Base-by-base conservation (phyloP, 2,888 invertebrate species). In the Tortricodes alternella region DNA sequence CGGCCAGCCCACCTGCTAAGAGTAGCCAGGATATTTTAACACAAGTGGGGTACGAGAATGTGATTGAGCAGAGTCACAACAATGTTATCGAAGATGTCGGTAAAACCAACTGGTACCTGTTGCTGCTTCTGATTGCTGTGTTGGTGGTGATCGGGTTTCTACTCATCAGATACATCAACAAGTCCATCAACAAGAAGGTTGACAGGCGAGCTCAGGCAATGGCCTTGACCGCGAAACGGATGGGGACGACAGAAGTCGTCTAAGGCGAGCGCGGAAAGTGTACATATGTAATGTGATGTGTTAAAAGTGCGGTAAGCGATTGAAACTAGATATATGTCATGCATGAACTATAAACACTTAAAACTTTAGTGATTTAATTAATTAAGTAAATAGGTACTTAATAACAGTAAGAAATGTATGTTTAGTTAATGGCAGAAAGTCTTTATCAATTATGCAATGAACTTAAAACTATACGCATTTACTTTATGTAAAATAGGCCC, bases 191-290 rank as follows among this genome's bases (percentile, higher is more conserved):
- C 13, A 41, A 41, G 15, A 41, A 41, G 41, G 21, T 24, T 3
- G 41, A 41, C 21, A 23, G 41, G 24, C 41, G 24, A 23, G 41
- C 41, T 13, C 41, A 24, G 41, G 41, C 41, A 5, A 23, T 24
- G 23, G 41, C 41, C 24, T 41, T 23, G 41, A 41, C 13, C 24
- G 2, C 15, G 2, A 41, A 15, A 13, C 23, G 23, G 11, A 41
- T 41, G 24, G 41, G 24, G 13, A 11, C 23, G 24, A 8, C 41
- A 3, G 41, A 41, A 27, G 41, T 27, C 23, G 27, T 41, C 13
- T 34, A 15, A 11, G 13, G 3, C 21, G 21, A 3, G 21, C 21
- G 21, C 3, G 21, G 5, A 21, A 21, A 21, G 21, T 15, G 15
- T 15, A 7, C 15, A 15, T 15, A 34, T 5, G 15, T 15, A 7